Percentiles rank a stretch among this genome's conserved stretches.
phyloP scores from a whole-genome alignment of 2,797 vertebrate species.

The Gouania willdenowi region DNA sequence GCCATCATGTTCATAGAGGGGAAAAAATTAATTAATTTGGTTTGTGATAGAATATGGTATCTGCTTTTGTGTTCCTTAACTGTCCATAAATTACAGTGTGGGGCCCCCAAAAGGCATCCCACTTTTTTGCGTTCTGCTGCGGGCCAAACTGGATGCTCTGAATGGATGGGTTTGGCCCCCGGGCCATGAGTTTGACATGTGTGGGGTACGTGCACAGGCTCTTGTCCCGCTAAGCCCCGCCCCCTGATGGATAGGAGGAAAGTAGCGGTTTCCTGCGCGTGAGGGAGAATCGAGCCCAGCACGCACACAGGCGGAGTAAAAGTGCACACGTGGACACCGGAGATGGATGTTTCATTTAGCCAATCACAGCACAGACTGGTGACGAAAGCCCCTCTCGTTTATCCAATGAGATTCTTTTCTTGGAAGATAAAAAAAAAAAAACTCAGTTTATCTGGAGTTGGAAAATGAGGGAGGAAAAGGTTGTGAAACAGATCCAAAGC shows the following conservation, averaged over 20 bases:
- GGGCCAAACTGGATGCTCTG: no score
- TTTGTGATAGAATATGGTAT: no score
- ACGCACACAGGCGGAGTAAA: conserved; percentile 48
- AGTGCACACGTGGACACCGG: conserved; percentile 76
- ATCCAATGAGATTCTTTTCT: conserved; percentile 49
- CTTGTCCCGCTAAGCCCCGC: conserved; percentile 11
- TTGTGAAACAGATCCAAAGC: conserved; percentile 22
- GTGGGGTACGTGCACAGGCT: conserved; percentile 45
- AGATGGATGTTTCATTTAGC: conserved; percentile 46
- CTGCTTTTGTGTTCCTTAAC: no score
- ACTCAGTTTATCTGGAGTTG: not conserved
- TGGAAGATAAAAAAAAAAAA: not conserved
- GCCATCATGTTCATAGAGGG: no score
- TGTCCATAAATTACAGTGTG: no score
- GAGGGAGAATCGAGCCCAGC: conserved; percentile 2
- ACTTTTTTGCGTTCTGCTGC: no score
- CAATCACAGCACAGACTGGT: conserved; percentile 37
- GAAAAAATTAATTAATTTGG: no score
- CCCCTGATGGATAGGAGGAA: not conserved
- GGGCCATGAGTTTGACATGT: not conserved
- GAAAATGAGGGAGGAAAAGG: conserved; percentile 9
- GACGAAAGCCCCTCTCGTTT: conserved; percentile 1
- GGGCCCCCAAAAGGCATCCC: no score
- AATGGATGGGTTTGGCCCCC: no score
- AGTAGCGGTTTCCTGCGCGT: conserved; percentile 24